A percentile compares a stretch with the other conserved stretches of the same genome.
Evolutionary conservation across 92 coral and sea anemone genomes (phyloP).

Genomic region (Pocillopora meandrina): DNA sequence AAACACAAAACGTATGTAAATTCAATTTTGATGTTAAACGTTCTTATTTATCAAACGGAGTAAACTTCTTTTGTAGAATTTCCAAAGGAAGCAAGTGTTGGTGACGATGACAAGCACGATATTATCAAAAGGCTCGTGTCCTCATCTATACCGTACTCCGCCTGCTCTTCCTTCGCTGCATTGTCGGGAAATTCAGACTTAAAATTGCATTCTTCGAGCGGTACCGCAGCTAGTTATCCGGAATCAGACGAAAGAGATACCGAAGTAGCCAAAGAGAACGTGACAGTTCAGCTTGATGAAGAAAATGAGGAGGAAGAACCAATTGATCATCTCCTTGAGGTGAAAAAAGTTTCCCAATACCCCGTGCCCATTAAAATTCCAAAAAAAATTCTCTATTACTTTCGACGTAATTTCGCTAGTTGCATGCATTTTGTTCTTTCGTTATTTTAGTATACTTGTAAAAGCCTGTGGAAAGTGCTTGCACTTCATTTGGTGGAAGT

Average conservation of each 20-base stretch:
- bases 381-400: too few species aligned
- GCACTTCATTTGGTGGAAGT: too few species aligned
- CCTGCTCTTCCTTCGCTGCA: slow-evolving; percentile 76
- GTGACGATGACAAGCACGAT: slow-evolving; percentile 5
- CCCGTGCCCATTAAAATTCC: too few species aligned
- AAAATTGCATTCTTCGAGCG: slow-evolving; percentile 33
- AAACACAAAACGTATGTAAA: too few species aligned
- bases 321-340: slow-evolving; percentile 31
- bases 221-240: too few species aligned
- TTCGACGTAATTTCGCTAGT: too few species aligned
- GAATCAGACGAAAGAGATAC: not conserved
- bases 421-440: too few species aligned
- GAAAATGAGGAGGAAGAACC: slow-evolving; percentile 13
- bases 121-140: slow-evolving; percentile 34
- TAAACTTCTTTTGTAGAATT: slow-evolving; percentile 26
- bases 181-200: slow-evolving; percentile 77
- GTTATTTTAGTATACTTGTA: too few species aligned
- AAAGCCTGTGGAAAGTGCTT: too few species aligned
- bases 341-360: not conserved
- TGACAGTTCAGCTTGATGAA: not conserved
- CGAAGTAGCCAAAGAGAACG: not conserved
- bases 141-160: slow-evolving; percentile 47
- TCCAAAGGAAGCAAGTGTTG: slow-evolving; percentile 25
- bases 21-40: too few species aligned
- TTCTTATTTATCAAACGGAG: too few species aligned